Evolutionary conservation across 2,888 invertebrate species (phyloP), one percentile per base, ranked within the genome.

Genomic region (Latheticus oryzae): DNA sequence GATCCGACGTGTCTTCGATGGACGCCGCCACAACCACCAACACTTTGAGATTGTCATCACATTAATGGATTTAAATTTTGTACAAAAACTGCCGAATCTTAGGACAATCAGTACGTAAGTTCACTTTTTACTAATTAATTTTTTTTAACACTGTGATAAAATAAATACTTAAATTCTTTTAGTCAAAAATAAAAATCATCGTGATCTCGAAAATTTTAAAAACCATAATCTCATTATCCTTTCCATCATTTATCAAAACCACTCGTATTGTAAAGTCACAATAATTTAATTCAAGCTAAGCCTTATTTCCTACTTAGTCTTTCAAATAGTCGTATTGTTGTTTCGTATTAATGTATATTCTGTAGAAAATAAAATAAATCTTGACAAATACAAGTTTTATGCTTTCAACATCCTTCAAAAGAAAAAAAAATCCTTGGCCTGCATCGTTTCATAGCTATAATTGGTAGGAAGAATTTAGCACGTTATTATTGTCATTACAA

Each of bases 1-100:
- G 96, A 97, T 81, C 87, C 90, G 47, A 81, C 84, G 68, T 93
- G 90, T 81, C 84, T 97, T 76, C 88, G 91, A 73, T 97, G 97
- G 97, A 89, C 87, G 77, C 93, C 93, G 15, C 84, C 85, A 33
- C 83, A 83, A 73, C 81, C 83, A 60, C 33, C 52, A 13, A 32
- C 52, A 2, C 30, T 52, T 24, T 52, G 42, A 52, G 42, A 9
- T n/a, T 11, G 13, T 12, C 28, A 11, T 28, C 4, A 11, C 9
- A 35, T 3, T 8, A 12, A 12, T n/a, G 11, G 8, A 42, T 35
- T 48, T 26, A 32, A 50, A 50, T 19, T 30, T n/a, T n/a, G n/a
- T n/a, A n/a, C n/a, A n/a, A n/a, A 30, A 32, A 42, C 40, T 42
- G 53, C 43, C 45, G 24, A 33, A 45, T 37, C 37, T 45, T 11